Conservation (phyloP, 2,113 vertebrate species). For the Aepyceros melampus region DNA sequence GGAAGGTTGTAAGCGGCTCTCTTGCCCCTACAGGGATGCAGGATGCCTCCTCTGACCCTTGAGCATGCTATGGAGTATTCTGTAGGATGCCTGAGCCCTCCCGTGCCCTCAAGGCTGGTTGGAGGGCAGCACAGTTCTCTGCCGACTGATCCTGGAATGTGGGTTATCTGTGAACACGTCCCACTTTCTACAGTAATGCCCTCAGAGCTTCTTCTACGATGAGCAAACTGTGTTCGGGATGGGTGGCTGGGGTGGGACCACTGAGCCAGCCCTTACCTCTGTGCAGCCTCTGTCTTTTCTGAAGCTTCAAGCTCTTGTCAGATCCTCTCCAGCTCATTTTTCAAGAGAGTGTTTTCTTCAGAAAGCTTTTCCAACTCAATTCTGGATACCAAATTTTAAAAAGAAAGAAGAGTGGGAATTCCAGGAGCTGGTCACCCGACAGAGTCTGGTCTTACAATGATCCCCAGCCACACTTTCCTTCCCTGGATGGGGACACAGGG, state of each 20-base stretch:
- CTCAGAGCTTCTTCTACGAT: neutral
- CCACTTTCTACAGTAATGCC: neutral
- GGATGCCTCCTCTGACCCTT: neutral
- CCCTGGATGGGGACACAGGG: too few species aligned
- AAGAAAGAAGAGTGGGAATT: neutral
- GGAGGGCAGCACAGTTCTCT: neutral
- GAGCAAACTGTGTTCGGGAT: rapidly evolving
- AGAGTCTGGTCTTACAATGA: neutral
- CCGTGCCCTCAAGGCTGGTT: neutral
- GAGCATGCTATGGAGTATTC: neutral
- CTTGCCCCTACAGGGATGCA: neutral
- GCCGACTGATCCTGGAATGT: neutral
- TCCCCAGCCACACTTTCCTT: neutral
- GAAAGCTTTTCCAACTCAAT: constrained; percentile 79
- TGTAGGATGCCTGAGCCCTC: neutral
- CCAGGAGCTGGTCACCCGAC: neutral
- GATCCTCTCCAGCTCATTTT: constrained; percentile 77
- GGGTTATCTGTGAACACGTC: neutral
- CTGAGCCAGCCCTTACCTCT: constrained; percentile 69
- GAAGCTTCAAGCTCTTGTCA: constrained; percentile 81
- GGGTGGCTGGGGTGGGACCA: neutral
- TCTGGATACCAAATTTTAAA: constrained; percentile 63
- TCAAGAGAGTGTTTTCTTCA: constrained; percentile 83
- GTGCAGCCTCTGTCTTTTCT: constrained; percentile 76
- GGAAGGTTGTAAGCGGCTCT: neutral